Conservation (phyloP, 2,888 invertebrate genomes). For the Adelphocoris suturalis region DNA sequence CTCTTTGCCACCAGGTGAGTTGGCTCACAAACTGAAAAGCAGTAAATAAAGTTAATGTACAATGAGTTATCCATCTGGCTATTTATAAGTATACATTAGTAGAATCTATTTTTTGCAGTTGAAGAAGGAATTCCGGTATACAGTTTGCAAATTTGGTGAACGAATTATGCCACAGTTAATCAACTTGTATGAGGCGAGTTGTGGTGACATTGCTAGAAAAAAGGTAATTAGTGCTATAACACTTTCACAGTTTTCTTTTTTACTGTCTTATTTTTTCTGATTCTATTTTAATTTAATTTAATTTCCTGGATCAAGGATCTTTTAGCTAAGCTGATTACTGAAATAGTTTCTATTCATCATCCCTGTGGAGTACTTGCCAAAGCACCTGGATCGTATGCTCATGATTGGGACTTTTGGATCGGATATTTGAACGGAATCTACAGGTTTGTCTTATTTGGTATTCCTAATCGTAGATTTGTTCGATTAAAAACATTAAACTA, state of each 20-base stretch:
- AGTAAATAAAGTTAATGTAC: no score
- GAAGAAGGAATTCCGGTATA: constrained; percentile 80
- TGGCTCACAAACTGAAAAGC: background rate
- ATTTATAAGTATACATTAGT: no score
- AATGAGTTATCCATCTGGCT: no score
- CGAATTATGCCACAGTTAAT: constrained; percentile 75
- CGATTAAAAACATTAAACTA: no score
- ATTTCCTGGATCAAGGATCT: constrained; percentile 62
- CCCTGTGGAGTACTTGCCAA: constrained; percentile 79
- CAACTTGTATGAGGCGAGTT: constrained; percentile 72
- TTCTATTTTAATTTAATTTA: background rate
- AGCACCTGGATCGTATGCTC: constrained; percentile 78
- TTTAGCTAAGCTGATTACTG: constrained; percentile 62
- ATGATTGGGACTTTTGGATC: constrained; percentile 79
- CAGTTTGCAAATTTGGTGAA: constrained; percentile 80
- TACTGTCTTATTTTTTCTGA: background rate
- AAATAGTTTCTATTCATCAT: constrained; percentile 80
- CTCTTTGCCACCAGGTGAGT: constrained; percentile 64
- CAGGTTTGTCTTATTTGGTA: background rate
- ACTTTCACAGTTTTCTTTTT: background rate
- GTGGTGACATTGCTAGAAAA: constrained; percentile 49
- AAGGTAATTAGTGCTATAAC: background rate
- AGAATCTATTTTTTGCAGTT: constrained; percentile 78
- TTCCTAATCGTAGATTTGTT: background rate
- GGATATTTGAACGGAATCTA: background rate